Percentiles rank a stretch among this genome's conserved stretches.
These are phyloP conservation scores for Meganola albula DNA, from an alignment of 2,888 invertebrate genomes.

Conservation along the genomic window DNA sequence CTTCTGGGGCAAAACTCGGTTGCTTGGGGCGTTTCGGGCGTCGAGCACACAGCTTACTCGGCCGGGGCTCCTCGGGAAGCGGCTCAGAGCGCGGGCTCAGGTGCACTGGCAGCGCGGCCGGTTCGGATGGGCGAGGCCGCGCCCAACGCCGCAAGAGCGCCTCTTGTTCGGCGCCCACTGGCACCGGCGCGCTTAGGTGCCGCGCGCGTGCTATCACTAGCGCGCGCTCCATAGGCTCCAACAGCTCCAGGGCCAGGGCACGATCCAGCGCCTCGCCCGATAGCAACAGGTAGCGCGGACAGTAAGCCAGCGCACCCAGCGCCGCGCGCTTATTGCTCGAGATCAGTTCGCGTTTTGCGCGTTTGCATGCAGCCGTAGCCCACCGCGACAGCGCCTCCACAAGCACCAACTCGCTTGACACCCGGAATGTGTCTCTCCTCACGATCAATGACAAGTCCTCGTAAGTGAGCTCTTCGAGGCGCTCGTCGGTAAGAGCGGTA, in stretches of 20 bases:
- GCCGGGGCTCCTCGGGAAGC: slow-evolving; percentile 46
- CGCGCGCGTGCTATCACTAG: slow-evolving; percentile 63
- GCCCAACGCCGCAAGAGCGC: slow-evolving; percentile 64
- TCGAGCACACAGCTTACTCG: slow-evolving; percentile 54
- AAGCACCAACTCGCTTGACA: slow-evolving; percentile 79
- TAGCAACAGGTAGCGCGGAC: slow-evolving; percentile 82
- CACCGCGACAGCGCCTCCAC: slow-evolving; percentile 80
- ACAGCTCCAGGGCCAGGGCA: slow-evolving; percentile 60
- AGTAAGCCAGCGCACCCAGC: slow-evolving; percentile 75
- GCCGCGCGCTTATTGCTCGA: slow-evolving; percentile 65
- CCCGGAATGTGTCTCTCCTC: slow-evolving; percentile 81
- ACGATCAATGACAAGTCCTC: slow-evolving; percentile 81
- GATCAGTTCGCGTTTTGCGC: slow-evolving; percentile 60
- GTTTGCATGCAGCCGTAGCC: slow-evolving; percentile 66
- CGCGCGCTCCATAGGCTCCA: slow-evolving; percentile 68
- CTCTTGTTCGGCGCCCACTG: slow-evolving; percentile 67
- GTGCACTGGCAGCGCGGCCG: slow-evolving; percentile 63
- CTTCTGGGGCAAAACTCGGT: slow-evolving; percentile 62
- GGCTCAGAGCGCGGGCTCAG: slow-evolving; percentile 63
- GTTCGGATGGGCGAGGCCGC: slow-evolving; percentile 55
- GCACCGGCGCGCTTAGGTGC: slow-evolving; percentile 60
- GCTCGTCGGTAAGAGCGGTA: slow-evolving; percentile 55
- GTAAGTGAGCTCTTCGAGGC: slow-evolving; percentile 78
- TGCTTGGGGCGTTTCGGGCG: slow-evolving; percentile 58
- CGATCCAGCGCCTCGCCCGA: slow-evolving; percentile 80